phyloP scores from a whole-genome alignment of 2,113 vertebrate genomes.

The Pimephales promelas region DNA sequence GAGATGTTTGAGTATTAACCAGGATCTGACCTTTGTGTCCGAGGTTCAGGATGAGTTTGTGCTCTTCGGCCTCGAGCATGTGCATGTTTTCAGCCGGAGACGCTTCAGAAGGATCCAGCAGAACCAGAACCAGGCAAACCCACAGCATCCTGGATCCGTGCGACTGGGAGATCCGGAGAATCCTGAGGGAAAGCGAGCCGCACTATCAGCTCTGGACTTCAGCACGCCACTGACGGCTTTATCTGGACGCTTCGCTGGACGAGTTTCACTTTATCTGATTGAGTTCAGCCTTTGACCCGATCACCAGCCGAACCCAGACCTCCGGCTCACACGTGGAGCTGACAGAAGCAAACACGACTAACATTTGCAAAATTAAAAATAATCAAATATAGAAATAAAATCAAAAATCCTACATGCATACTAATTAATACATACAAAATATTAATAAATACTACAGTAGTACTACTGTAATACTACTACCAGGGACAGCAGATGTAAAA shows the following conservation, averaged over 20 bases:
- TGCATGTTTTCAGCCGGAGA: slow-evolving; percentile 73
- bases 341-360: not conserved
- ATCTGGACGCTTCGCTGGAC: slow-evolving; percentile 59
- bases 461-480: too few relatives aligned
- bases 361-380: too few relatives aligned
- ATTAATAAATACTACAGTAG: too few relatives aligned
- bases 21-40: slow-evolving; percentile 73
- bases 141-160: slow-evolving; percentile 1
- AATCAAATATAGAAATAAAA: too few relatives aligned
- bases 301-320: not conserved
- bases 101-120: slow-evolving; percentile 58
- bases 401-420: too few relatives aligned
- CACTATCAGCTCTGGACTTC: slow-evolving; percentile 72
- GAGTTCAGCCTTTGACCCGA: slow-evolving; percentile 46
- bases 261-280: slow-evolving; percentile 8
- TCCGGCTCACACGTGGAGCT: not conserved
- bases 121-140: slow-evolving; percentile 57
- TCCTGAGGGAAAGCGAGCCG: too few relatives aligned
- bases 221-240: slow-evolving; percentile 65
- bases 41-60: slow-evolving; percentile 72
- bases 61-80: slow-evolving; percentile 71
- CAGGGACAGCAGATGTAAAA: too few relatives aligned
- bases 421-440: too few relatives aligned
- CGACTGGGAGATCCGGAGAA: not conserved
- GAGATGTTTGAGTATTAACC: not conserved